Evolutionary conservation across 1,140 invertebrate species (phyloP).

Genomic region (Rhysida immarginata): DNA sequence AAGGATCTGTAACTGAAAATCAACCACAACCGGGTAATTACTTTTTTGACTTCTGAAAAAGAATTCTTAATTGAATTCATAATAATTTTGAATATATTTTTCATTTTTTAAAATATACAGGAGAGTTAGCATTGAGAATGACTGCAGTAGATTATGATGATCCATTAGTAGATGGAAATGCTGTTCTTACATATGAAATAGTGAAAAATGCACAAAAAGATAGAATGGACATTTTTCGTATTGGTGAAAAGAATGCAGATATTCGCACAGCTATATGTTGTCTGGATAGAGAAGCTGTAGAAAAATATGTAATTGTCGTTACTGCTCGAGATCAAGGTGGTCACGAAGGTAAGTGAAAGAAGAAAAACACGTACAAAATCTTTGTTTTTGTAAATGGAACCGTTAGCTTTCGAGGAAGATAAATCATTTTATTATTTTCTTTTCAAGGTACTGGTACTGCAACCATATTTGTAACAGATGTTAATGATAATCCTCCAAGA

Average conservation of each 20-base stretch:
- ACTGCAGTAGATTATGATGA: conserved; percentile 15
- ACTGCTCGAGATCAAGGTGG: conserved; percentile 26
- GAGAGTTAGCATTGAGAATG: conserved; percentile 9
- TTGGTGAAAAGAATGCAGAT: conserved; percentile 30
- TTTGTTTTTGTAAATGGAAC: too few species aligned
- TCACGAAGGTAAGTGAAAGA: conserved; percentile 20
- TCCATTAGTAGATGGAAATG: conserved; percentile 12
- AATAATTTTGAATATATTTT: not conserved
- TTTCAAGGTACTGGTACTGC: conserved; percentile 16
- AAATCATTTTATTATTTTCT: too few species aligned
- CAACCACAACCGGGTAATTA: not conserved
- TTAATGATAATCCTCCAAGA: conserved; percentile 26
- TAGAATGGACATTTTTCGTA: conserved; percentile 23
- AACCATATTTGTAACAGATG: conserved; percentile 28
- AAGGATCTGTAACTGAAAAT: conserved; percentile 5
- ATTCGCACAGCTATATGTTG: conserved; percentile 14
- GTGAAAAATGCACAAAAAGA: conserved; percentile 25
- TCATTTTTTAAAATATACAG: conserved; percentile 1
- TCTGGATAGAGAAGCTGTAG: conserved; percentile 13
- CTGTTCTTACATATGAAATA: conserved; percentile 13
- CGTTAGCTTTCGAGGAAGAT: too few species aligned
- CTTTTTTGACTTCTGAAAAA: too few species aligned
- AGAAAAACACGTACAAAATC: too few species aligned
- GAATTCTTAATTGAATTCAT: not conserved
- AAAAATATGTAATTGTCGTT: conserved; percentile 13